Evolutionary conservation across 2,888 invertebrate genomes (phyloP).

Genomic region (Matsumyia berberina): DNA sequence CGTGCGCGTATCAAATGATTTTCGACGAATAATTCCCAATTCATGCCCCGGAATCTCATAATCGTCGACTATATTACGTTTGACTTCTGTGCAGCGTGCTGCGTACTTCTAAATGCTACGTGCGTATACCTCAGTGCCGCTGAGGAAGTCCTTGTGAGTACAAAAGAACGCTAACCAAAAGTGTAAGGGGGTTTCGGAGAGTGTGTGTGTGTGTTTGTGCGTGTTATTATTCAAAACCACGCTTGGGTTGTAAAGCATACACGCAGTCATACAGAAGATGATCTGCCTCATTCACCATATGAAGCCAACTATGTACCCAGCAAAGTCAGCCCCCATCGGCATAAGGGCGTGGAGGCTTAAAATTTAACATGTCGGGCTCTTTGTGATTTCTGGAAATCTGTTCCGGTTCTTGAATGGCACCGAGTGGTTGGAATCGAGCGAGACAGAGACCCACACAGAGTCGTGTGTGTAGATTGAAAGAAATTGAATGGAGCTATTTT

Average conservation of each 20-base stretch:
- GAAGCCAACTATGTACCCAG: slow-evolving; percentile 43
- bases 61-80: slow-evolving; percentile 61
- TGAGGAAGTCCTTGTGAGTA: neutral
- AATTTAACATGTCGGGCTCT: slow-evolving; percentile 61
- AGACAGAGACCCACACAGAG: neutral
- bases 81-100: slow-evolving; percentile 38
- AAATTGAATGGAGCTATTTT: slow-evolving; percentile 73
- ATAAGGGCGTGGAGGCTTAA: slow-evolving; percentile 31
- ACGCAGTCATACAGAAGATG: slow-evolving; percentile 63
- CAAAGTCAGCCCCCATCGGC: neutral
- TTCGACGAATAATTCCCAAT: slow-evolving; percentile 61
- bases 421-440: slow-evolving; percentile 2
- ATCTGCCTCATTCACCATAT: slow-evolving; percentile 69
- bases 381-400: slow-evolving; percentile 61
- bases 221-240: slow-evolving; percentile 74
- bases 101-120: slow-evolving; percentile 56
- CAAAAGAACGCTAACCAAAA: too few relatives aligned
- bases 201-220: slow-evolving; percentile 31
- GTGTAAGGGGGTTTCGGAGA: slow-evolving; percentile 8
- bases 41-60: slow-evolving; percentile 63
- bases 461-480: slow-evolving; percentile 63
- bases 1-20: slow-evolving; percentile 66
- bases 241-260: slow-evolving; percentile 61
- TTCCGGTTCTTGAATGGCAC: slow-evolving; percentile 58
- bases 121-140: slow-evolving; percentile 35